Percentiles rank a stretch among this genome's conserved stretches.
Conservation (phyloP, 2,797 vertebrate species). For the Phrynocephalus forsythii region DNA sequence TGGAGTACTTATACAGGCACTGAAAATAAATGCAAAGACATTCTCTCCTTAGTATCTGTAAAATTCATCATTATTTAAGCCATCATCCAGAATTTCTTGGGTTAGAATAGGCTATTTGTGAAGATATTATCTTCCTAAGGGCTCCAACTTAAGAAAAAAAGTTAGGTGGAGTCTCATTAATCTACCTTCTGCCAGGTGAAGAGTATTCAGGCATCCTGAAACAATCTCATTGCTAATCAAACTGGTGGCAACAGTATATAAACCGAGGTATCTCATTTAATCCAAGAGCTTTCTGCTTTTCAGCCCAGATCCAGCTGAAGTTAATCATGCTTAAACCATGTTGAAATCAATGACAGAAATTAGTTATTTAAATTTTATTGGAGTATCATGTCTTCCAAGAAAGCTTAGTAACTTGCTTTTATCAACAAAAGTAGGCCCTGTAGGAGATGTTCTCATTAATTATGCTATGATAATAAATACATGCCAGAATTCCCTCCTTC, state of each 20-base stretch:
- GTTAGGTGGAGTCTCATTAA: background rate
- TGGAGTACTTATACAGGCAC: background rate
- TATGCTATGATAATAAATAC: constrained; percentile 6
- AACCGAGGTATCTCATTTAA: background rate
- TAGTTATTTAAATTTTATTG: background rate
- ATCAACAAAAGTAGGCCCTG: background rate
- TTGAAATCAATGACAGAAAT: constrained; percentile 1
- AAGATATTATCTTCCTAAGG: background rate
- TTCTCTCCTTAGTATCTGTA: background rate
- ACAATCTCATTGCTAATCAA: background rate
- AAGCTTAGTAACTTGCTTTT: constrained; percentile 1
- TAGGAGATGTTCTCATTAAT: constrained; percentile 21
- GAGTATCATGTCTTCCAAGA: background rate
- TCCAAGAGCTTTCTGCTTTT: constrained; percentile 3
- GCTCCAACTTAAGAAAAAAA: background rate
- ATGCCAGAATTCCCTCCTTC: constrained; percentile 1
- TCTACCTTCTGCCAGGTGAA: background rate
- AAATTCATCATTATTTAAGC: background rate
- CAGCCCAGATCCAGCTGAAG: background rate
- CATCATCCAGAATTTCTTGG: background rate
- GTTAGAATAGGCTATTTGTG: background rate
- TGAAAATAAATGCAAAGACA: background rate
- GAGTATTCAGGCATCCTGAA: background rate
- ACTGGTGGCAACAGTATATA: background rate
- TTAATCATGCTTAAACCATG: background rate